phyloP scores from a whole-genome alignment of 2,113 vertebrate genomes.

The Gambusia holbrooki region DNA sequence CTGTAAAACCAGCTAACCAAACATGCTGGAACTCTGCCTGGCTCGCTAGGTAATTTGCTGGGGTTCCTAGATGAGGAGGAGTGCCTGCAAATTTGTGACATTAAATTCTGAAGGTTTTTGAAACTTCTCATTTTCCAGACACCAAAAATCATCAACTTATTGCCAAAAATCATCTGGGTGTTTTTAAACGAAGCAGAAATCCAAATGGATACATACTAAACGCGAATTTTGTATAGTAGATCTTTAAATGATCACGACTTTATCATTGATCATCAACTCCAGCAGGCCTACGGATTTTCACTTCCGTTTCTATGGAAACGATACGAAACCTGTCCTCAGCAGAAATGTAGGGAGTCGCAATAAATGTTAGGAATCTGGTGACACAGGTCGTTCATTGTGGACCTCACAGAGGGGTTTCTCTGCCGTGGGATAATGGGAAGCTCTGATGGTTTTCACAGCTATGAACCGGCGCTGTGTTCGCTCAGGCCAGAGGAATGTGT shows the following conservation, averaged over 20 bases:
- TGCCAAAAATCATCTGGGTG: too few species aligned
- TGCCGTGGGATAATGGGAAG: slow-evolving; percentile 41
- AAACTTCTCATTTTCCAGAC: too few species aligned
- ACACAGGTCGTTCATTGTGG: slow-evolving; percentile 47
- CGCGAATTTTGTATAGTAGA: too few species aligned
- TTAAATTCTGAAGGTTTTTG: too few species aligned
- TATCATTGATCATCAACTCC: not conserved
- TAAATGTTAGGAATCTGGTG: slow-evolving; percentile 46
- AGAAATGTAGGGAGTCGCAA: slow-evolving; percentile 4
- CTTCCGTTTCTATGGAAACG: not conserved
- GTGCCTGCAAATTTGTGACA: too few species aligned
- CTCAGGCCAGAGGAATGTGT: slow-evolving; percentile 51
- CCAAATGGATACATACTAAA: too few species aligned
- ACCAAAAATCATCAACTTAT: too few species aligned
- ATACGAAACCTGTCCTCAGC: not conserved
- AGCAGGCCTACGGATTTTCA: not conserved
- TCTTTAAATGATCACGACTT: not conserved
- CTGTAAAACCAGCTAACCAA: too few species aligned
- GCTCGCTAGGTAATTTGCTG: too few species aligned
- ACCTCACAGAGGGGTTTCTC: slow-evolving; percentile 25
- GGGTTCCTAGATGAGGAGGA: too few species aligned
- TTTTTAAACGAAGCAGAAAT: too few species aligned
- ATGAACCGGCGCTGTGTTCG: slow-evolving; percentile 42
- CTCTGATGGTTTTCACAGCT: slow-evolving; percentile 49
- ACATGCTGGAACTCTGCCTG: too few species aligned